These are phyloP conservation scores for Argyresthia albistria DNA, from an alignment of 2,888 invertebrate genomes.

Conservation along the genomic window DNA sequence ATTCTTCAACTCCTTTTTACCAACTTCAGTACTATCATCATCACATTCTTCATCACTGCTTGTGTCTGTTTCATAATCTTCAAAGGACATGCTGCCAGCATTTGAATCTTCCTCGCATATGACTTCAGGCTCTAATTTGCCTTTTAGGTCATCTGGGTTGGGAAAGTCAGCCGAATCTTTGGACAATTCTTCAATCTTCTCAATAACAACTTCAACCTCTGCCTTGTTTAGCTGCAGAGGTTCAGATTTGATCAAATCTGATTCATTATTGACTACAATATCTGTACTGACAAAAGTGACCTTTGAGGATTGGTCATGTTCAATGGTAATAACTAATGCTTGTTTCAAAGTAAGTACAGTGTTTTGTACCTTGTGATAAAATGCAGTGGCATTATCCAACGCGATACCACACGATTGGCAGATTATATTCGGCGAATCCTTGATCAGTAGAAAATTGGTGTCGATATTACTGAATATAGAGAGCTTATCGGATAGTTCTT, in stretches of 20 bases:
- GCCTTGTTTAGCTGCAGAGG: too few species aligned
- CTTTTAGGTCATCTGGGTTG: background rate
- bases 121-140: background rate
- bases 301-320: too few species aligned
- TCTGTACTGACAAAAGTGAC: too few species aligned
- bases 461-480: constrained; percentile 3
- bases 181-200: too few species aligned
- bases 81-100: too few species aligned
- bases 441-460: constrained; percentile 8
- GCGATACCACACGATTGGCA: constrained; percentile 11
- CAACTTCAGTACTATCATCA: background rate
- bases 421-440: constrained; percentile 12
- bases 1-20: constrained; percentile 1
- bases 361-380: too few species aligned
- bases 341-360: too few species aligned
- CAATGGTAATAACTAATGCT: too few species aligned
- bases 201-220: too few species aligned
- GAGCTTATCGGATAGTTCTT: background rate
- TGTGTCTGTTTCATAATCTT: too few species aligned
- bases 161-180: background rate
- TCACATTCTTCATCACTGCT: background rate
- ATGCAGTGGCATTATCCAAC: constrained; percentile 6
- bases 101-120: background rate
- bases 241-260: too few species aligned
- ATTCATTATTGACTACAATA: too few species aligned